Base-by-base conservation (phyloP, 1,140 invertebrate genomes). In the Sycophaga agraensis region DNA sequence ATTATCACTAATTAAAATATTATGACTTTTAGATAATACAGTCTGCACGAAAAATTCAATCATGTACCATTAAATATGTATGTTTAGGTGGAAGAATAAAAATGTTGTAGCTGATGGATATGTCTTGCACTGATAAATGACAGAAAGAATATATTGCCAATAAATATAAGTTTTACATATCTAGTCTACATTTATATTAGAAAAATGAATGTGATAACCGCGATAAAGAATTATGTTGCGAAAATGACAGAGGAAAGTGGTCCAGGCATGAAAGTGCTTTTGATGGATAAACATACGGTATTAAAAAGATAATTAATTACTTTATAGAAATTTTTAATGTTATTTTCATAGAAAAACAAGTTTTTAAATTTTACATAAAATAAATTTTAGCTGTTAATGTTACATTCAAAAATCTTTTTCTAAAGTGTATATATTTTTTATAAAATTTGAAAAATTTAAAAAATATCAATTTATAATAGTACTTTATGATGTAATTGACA, bases 221-320 rank as follows among this genome's bases (percentile, higher is more conserved):
- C 94, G 37, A 88, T 97, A 37, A 97, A 96, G 78, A 87, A 93
- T 76, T 99, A 99, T 78, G 89, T 99, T 61, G 91, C 92, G 31
- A 95, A 95, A 82, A 99, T 99, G 95, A 94, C 95, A n/a, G 90
- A 96, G 63, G 93, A 98, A 70, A 93, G 92, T 81, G 97, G 97
- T 2, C 93, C 95, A 7, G 96, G 97, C 37, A 99, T 99, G 96
- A 99, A 99, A 88, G 92, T 98, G 31, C 86, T 99, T 64, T 82
- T 99, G 31, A 94, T 99, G 90, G 97, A 99, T 80, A 96, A 95
- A 82, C 93, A 98, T 81, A 99, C 97, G 67, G 94, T 96, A 82
- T 77, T 53, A n/a, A n/a, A n/a, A n/a, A n/a, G 6, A 43, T 43
- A 19, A 5, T 34, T 19, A 54, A n/a, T 31, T 31, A 31, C 11